Conservation (phyloP, 2,888 invertebrate species). For the Brenthis ino region DNA sequence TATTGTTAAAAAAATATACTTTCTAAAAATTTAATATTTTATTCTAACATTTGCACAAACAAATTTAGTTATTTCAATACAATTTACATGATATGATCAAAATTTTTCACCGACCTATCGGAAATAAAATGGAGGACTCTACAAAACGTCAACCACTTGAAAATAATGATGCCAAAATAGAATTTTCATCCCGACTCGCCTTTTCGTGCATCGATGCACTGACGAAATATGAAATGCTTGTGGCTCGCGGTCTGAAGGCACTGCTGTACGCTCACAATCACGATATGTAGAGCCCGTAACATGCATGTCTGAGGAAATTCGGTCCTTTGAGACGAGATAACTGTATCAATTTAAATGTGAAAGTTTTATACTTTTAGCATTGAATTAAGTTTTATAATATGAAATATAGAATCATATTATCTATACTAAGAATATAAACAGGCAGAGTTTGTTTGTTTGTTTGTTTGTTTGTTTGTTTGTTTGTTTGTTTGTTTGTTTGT, state of each 20-base stretch:
- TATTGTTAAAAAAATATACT: background rate
- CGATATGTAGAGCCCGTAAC: background rate
- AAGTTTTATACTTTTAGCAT: conserved; percentile 12
- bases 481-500: too few relatives aligned
- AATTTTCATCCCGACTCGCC: conserved; percentile 52
- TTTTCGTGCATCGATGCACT: conserved; percentile 35
- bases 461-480: too few relatives aligned
- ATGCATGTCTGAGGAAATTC: conserved; percentile 11
- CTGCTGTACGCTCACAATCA: conserved; percentile 13
- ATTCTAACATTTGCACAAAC: background rate
- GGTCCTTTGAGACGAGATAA: conserved; percentile 22
- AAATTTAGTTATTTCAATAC: conserved; percentile 15
- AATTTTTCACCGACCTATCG: conserved; percentile 11
- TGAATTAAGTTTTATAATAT: background rate
- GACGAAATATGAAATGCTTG: conserved; percentile 42
- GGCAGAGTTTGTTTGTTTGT: too few relatives aligned
- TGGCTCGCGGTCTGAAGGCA: conserved; percentile 25
- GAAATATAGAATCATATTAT: background rate
- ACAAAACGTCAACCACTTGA: conserved; percentile 52
- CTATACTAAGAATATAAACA: background rate
- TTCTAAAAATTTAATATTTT: background rate
- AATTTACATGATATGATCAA: conserved; percentile 13
- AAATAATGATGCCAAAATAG: conserved; percentile 71
- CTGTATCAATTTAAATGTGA: conserved; percentile 3
- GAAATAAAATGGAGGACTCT: conserved; percentile 26